These are phyloP conservation scores for Pyrgilauda ruficollis DNA, from an alignment of 2,113 vertebrate genomes.

Conservation along the genomic window DNA sequence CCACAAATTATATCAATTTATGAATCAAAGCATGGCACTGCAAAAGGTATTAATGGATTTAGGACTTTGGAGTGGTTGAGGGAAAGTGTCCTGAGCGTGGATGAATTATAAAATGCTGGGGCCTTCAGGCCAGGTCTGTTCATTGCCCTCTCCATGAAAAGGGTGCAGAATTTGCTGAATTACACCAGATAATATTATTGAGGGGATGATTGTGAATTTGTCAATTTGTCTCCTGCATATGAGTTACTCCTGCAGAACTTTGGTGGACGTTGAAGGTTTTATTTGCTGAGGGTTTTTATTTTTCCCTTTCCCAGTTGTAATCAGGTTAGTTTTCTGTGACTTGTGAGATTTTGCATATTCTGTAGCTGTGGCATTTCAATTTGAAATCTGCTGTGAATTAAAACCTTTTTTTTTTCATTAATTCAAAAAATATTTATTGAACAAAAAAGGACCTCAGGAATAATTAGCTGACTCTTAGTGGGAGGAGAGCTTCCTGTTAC, in stretches of 20 bases:
- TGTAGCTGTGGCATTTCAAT: neutral
- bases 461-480: neutral
- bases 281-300: neutral
- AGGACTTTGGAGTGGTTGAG: neutral
- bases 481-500: neutral
- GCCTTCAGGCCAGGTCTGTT: neutral
- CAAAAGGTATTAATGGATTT: neutral
- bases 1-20: neutral
- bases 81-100: neutral
- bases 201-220: neutral
- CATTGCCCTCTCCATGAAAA: neutral
- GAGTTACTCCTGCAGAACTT: neutral
- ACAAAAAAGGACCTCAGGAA: neutral
- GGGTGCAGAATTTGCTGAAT: neutral
- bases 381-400: neutral
- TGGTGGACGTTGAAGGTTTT: neutral
- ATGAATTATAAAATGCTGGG: accelerated
- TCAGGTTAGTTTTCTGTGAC: neutral
- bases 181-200: neutral
- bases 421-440: neutral
- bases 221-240: neutral
- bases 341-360: neutral
- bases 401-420: neutral
- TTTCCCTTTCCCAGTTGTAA: neutral
- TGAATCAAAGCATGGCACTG: neutral